A percentile compares a stretch with the other conserved stretches of the same genome.
Conservation (phyloP, 2,888 invertebrate species). For the Dicranocentrus wangi region DNA sequence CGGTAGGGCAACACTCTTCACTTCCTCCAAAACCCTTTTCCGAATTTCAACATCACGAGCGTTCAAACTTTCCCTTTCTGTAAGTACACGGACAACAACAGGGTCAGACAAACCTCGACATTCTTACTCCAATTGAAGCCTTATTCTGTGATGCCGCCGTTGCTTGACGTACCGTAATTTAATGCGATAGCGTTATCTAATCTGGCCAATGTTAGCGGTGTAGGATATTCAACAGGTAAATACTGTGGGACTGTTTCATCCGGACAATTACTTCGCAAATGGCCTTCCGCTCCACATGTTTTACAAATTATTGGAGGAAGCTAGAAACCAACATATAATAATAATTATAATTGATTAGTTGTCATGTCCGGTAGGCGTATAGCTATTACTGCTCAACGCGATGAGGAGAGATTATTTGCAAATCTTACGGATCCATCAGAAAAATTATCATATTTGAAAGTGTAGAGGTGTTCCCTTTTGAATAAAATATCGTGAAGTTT, state of each 20-base stretch:
- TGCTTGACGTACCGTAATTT: constrained; percentile 74
- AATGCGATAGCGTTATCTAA: constrained; percentile 74
- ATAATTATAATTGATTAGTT: too few species aligned
- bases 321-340: constrained; percentile 67
- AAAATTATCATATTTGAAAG: constrained; percentile 74
- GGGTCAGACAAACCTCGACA: too few species aligned
- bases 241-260: constrained; percentile 76
- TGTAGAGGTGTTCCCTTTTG: constrained; percentile 72
- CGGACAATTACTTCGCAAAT: constrained; percentile 76
- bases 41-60: constrained; percentile 73
- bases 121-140: background rate
- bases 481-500: constrained; percentile 68
- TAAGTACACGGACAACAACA: constrained; percentile 10
- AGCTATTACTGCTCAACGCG: too few species aligned
- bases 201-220: constrained; percentile 73
- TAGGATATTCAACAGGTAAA: constrained; percentile 75
- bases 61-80: constrained; percentile 70
- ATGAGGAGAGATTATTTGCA: too few species aligned
- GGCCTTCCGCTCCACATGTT: constrained; percentile 77
- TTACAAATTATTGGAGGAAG: constrained; percentile 75
- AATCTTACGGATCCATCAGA: constrained; percentile 73
- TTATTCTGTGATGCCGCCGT: background rate
- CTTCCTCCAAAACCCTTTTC: constrained; percentile 74
- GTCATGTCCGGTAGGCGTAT: too few species aligned
- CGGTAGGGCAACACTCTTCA: constrained; percentile 74